Evolutionary conservation across 2,888 invertebrate species (phyloP).

Genomic region (Ormyrus nitidulus): DNA sequence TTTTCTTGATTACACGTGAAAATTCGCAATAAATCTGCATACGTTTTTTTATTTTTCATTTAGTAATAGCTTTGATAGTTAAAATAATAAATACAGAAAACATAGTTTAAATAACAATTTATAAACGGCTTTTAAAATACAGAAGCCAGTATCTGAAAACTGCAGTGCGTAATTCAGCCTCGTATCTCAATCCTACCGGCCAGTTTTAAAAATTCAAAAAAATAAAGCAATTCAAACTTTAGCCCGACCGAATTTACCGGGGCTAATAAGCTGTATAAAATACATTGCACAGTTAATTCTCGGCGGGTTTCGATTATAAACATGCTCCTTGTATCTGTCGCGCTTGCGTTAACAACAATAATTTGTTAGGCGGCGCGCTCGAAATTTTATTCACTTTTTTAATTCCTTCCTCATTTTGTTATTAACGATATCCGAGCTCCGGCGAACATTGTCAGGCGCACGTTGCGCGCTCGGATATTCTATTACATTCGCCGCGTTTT

Average conservation of each 20-base stretch:
- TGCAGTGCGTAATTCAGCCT: too few relatives aligned
- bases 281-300: not conserved
- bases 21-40: too few relatives aligned
- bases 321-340: slow-evolving; percentile 17
- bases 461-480: slow-evolving; percentile 59
- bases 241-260: not conserved
- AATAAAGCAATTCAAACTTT: too few relatives aligned
- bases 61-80: too few relatives aligned
- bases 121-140: too few relatives aligned
- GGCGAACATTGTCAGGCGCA: slow-evolving; percentile 55
- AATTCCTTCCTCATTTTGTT: slow-evolving; percentile 13
- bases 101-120: too few relatives aligned
- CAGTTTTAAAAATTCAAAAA: too few relatives aligned
- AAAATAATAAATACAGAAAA: too few relatives aligned
- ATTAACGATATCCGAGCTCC: slow-evolving; percentile 32
- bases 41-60: too few relatives aligned
- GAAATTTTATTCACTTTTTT: slow-evolving; percentile 33
- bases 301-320: slow-evolving; percentile 11
- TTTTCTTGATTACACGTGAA: too few relatives aligned
- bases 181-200: too few relatives aligned
- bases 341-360: slow-evolving; percentile 24
- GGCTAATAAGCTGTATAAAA: not conserved
- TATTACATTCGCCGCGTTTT: slow-evolving; percentile 61
- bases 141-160: too few relatives aligned
- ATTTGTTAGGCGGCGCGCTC: slow-evolving; percentile 20